Evolutionary conservation across 1,140 invertebrate species (phyloP).

Genomic region (Dufourea novaeangliae): DNA sequence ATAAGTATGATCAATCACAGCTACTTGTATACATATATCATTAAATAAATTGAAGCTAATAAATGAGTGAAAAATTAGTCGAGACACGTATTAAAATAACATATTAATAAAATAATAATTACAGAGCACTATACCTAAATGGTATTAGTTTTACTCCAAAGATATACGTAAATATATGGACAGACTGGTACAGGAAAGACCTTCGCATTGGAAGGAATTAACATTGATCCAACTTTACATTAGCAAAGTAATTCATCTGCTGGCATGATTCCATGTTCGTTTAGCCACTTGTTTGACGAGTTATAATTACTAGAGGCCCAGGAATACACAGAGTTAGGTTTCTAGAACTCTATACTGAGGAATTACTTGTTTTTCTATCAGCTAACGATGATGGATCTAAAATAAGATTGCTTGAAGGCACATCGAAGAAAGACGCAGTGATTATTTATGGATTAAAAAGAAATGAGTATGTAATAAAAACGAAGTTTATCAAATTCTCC

Average conservation of each 20-base stretch:
- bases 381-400: constrained; percentile 88
- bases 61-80: constrained; percentile 50
- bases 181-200: constrained; percentile 99
- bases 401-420: constrained; percentile 91
- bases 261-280: constrained; percentile 92
- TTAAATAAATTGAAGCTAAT: constrained; percentile 37
- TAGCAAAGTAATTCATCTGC: constrained; percentile 85
- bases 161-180: constrained; percentile 86
- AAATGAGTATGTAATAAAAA: constrained; percentile 94
- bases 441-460: constrained; percentile 96
- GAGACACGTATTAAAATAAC: constrained; percentile 15
- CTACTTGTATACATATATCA: constrained; percentile 24
- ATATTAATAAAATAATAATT: constrained; percentile 48
- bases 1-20: constrained; percentile 51
- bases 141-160: constrained; percentile 35
- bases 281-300: constrained; percentile 93
- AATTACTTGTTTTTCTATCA: constrained; percentile 95
- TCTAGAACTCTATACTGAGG: constrained; percentile 98
- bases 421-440: constrained; percentile 92
- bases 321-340: constrained; percentile 97
- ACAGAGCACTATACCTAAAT: constrained; percentile 33
- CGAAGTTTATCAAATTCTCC: constrained; percentile 94
- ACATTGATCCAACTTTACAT: constrained; percentile 79
- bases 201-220: constrained; percentile 97
- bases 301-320: constrained; percentile 85